Conservation (phyloP, 2,113 vertebrate genomes). For the Sus scrofa region T2T-Sscrofa CM000814.6:116181501-116182000, state of each 20-base stretch:
- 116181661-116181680: slow-evolving; percentile 90
- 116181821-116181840: not conserved
- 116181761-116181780: slow-evolving; percentile 61
- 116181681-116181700: slow-evolving; percentile 93
- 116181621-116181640: slow-evolving; percentile 90
- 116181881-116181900: not conserved
- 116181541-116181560: slow-evolving; percentile 58
- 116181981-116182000: not conserved
- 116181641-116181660: slow-evolving; percentile 89
- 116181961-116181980: not conserved
- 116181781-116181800: slow-evolving; percentile 28
- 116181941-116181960: not conserved
- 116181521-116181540: slow-evolving; percentile 48
- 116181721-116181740: slow-evolving; percentile 90
- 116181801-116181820: not conserved
- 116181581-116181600: slow-evolving; percentile 22
- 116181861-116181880: slow-evolving; percentile 26
- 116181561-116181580: slow-evolving; percentile 35
- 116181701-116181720: slow-evolving; percentile 91
- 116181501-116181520: slow-evolving; percentile 17
- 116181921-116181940: not conserved
- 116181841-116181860: slow-evolving; percentile 5
- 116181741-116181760: slow-evolving; percentile 91
- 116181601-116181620: slow-evolving; percentile 85
- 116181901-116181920: slow-evolving; percentile 19